These are phyloP conservation scores for Mionectes macconnelli DNA, from an alignment of 2,113 vertebrate species.

Conservation along the genomic window DNA sequence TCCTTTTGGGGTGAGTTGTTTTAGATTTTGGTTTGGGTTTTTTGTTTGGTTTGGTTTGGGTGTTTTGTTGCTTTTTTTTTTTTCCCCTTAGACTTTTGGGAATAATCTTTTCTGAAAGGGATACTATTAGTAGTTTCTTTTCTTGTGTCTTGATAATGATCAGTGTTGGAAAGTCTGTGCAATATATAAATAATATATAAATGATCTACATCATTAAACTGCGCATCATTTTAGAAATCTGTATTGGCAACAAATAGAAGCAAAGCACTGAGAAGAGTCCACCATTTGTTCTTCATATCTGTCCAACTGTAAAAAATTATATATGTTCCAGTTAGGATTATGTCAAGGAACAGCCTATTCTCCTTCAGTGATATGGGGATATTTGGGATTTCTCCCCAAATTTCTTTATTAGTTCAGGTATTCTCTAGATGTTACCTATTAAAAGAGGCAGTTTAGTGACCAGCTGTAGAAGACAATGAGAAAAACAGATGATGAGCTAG, in stretches of 20 bases:
- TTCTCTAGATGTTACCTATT: background rate
- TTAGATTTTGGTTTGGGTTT: no score
- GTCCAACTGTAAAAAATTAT: background rate
- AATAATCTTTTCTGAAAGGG: background rate
- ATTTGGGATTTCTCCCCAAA: no score
- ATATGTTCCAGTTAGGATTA: background rate
- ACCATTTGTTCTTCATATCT: background rate
- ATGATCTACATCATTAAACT: background rate
- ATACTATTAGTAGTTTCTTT: background rate
- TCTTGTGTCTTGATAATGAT: background rate
- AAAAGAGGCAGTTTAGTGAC: background rate
- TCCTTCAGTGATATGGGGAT: background rate
- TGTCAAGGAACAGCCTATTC: background rate
- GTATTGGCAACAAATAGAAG: background rate
- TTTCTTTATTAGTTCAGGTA: accelerated
- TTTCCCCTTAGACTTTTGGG: background rate
- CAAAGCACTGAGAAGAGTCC: background rate
- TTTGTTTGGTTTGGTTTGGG: background rate
- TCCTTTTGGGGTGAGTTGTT: background rate
- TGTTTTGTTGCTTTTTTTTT: background rate
- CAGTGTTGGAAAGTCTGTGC: background rate
- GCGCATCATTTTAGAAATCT: background rate
- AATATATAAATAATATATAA: background rate
- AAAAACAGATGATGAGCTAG: background rate
- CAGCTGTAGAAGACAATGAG: background rate